Conservation (phyloP, 92 coral and sea anemone genomes). For the Umimayanthus kanabou region DNA sequence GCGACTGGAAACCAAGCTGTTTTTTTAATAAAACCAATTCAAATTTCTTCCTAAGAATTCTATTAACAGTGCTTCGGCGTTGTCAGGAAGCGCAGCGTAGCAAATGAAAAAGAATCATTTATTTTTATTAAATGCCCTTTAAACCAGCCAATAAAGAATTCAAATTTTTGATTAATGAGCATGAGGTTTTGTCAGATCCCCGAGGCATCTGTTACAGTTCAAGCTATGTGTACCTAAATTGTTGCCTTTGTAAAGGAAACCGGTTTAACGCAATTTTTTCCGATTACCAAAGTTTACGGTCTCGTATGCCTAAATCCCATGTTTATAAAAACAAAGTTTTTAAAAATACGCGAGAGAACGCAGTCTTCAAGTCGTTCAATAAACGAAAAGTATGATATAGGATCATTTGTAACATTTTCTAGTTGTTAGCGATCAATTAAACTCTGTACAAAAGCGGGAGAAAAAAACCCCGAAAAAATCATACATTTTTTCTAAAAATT, state of each 20-base stretch:
- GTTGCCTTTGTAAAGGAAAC: background rate
- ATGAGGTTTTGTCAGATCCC: background rate
- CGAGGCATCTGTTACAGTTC: background rate
- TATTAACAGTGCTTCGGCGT: constrained; percentile 1
- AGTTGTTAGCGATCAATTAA: background rate
- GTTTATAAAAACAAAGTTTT: background rate
- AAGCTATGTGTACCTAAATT: background rate
- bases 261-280: background rate
- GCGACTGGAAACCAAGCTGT: constrained; percentile 4
- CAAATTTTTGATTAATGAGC: background rate
- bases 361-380: background rate
- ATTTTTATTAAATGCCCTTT: background rate
- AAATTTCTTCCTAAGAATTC: background rate
- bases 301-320: too few species aligned
- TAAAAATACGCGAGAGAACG: background rate
- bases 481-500: too few species aligned
- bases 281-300: background rate
- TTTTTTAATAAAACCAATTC: background rate
- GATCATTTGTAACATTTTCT: background rate
- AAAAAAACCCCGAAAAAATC: background rate
- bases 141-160: too few species aligned
- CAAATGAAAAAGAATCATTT: background rate
- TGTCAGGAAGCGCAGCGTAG: background rate
- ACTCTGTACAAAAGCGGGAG: background rate
- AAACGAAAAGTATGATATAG: too few species aligned